Evolutionary conservation across 2,797 vertebrate species (phyloP).

Genomic region (Bryconaethiops microstoma): DNA sequence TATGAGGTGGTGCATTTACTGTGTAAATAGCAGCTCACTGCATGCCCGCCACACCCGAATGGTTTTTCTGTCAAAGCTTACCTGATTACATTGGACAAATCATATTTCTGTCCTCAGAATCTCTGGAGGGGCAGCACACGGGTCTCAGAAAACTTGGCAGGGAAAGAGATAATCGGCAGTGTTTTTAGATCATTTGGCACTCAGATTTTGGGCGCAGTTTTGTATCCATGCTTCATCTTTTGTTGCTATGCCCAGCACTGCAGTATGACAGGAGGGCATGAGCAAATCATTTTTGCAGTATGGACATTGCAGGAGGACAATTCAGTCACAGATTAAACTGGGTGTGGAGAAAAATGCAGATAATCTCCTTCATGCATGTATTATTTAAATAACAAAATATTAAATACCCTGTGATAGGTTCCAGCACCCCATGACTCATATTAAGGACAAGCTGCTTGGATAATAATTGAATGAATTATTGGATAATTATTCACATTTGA

Average conservation of each 20-base stretch:
- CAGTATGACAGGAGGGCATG: background rate
- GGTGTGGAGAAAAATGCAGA: background rate
- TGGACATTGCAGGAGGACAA: background rate
- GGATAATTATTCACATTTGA: too few species aligned
- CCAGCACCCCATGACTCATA: too few species aligned
- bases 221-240: background rate
- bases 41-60: background rate
- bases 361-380: background rate
- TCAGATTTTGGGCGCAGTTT: slow-evolving; percentile 8
- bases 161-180: background rate
- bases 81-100: background rate
- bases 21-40: slow-evolving; percentile 2
- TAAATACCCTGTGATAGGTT: too few species aligned
- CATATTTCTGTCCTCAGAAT: background rate
- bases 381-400: too few species aligned
- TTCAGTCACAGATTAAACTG: slow-evolving; percentile 13
- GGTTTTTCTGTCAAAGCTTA: background rate
- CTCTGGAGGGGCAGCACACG: background rate
- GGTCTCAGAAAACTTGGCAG: background rate
- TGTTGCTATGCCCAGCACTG: slow-evolving; percentile 4
- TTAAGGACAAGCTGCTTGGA: too few species aligned
- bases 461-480: too few species aligned
- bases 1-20: background rate
- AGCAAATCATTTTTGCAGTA: slow-evolving; percentile 1
- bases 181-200: slow-evolving; percentile 5